These are phyloP conservation scores for Pyxicephalus adspersus DNA, from an alignment of 2,113 vertebrate genomes.

Conservation along the genomic window DNA sequence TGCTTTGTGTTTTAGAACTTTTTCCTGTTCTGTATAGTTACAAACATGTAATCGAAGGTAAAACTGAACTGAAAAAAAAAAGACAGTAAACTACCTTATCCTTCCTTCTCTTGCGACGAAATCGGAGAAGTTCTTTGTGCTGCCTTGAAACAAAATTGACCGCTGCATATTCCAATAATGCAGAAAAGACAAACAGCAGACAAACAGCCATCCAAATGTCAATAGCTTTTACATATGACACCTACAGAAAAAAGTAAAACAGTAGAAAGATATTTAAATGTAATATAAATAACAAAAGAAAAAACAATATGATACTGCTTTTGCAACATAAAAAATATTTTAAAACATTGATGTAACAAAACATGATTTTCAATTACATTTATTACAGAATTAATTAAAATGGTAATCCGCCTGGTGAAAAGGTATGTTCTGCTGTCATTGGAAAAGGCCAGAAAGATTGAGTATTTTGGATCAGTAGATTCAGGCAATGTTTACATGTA, in stretches of 20 bases:
- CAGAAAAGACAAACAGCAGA: slow-evolving; percentile 96
- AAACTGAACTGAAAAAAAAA: neutral
- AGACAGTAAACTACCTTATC: slow-evolving; percentile 79
- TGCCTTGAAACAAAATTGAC: slow-evolving; percentile 98
- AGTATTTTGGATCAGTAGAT: neutral
- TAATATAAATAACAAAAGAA: neutral
- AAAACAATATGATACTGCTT: no score
- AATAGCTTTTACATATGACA: slow-evolving; percentile 97
- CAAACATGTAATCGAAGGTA: no score
- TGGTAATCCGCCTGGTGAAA: neutral
- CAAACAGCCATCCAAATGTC: slow-evolving; percentile 99
- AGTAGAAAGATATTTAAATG: neutral
- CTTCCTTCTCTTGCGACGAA: slow-evolving; percentile 84
- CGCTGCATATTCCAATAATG: slow-evolving; percentile 93
- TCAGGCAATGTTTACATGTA: neutral
- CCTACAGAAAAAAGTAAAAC: slow-evolving; percentile 68
- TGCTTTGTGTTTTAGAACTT: no score
- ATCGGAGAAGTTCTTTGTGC: slow-evolving; percentile 92
- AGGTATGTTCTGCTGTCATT: neutral
- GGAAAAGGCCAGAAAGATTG: slow-evolving; percentile 3
- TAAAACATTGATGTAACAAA: no score
- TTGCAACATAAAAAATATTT: no score
- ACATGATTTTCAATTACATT: no score
- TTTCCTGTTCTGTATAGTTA: no score
- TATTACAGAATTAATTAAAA: no score